phyloP scores from a whole-genome alignment of 2,113 vertebrate genomes.

The Cephalophus harveyi region DNA sequence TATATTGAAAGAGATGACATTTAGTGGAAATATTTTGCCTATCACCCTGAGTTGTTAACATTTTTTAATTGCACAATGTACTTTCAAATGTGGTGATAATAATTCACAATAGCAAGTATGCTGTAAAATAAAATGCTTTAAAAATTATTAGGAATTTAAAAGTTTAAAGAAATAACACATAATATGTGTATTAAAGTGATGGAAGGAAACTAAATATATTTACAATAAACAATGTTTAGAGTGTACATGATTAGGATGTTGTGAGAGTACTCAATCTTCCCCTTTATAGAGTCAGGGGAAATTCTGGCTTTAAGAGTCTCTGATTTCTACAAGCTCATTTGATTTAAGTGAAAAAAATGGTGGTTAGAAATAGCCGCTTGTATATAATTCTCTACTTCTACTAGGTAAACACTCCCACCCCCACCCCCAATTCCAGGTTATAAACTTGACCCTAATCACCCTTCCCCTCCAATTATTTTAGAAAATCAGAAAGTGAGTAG shows the following conservation, averaged over 20 bases:
- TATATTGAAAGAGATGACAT: background rate
- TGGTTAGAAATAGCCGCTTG: background rate
- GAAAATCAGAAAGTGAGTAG: background rate
- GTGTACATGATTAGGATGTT: background rate
- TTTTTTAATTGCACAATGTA: background rate
- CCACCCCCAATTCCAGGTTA: background rate
- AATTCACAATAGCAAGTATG: background rate
- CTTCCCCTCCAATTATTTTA: background rate
- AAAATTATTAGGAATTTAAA: background rate
- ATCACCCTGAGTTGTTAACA: background rate
- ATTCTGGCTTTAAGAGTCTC: background rate
- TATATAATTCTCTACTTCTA: background rate
- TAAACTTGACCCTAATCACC: background rate
- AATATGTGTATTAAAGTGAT: background rate
- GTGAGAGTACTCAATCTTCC: background rate
- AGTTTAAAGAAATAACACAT: background rate
- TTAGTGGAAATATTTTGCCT: background rate
- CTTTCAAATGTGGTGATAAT: background rate
- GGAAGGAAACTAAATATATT: background rate
- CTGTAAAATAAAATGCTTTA: background rate
- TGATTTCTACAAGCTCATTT: background rate
- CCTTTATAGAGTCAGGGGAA: background rate
- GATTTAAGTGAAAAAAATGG: background rate
- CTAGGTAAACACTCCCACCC: background rate
- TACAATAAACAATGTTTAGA: background rate